These are phyloP conservation scores for Napeogenes sylphis DNA, from an alignment of 2,888 invertebrate genomes.

Conservation along the genomic window DNA sequence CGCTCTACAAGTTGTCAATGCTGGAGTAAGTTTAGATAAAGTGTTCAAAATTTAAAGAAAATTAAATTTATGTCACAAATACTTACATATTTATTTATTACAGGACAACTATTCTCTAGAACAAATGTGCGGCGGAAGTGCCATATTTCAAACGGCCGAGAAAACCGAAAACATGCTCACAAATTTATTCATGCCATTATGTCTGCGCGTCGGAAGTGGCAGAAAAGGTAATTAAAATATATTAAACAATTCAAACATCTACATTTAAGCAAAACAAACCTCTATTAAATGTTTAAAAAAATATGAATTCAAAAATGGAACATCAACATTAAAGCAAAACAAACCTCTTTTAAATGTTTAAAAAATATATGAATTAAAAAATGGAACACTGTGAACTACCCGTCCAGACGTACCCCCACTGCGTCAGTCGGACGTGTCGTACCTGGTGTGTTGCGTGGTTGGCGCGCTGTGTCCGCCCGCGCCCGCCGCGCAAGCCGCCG, in stretches of 20 bases:
- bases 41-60: background rate
- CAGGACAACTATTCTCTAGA: slow-evolving; percentile 93
- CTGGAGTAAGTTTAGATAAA: slow-evolving; percentile 81
- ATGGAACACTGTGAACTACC: background rate
- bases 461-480: slow-evolving; percentile 84
- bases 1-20: slow-evolving; percentile 95
- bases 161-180: slow-evolving; percentile 97
- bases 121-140: slow-evolving; percentile 95
- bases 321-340: background rate
- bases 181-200: slow-evolving; percentile 97
- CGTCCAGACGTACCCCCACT: slow-evolving; percentile 89
- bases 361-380: background rate
- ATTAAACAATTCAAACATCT: background rate
- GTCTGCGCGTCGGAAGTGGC: slow-evolving; percentile 95
- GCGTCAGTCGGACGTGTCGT: slow-evolving; percentile 92
- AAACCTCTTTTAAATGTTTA: background rate
- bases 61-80: too few species aligned
- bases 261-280: background rate
- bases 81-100: too few species aligned
- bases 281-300: background rate
- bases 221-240: slow-evolving; percentile 83
- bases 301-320: background rate
- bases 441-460: slow-evolving; percentile 91
- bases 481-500: slow-evolving; percentile 83
- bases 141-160: slow-evolving; percentile 92